Percentiles rank a stretch among this genome's conserved stretches.
Conservation (phyloP, 2,888 invertebrate genomes). For the Biston stratarius region DNA sequence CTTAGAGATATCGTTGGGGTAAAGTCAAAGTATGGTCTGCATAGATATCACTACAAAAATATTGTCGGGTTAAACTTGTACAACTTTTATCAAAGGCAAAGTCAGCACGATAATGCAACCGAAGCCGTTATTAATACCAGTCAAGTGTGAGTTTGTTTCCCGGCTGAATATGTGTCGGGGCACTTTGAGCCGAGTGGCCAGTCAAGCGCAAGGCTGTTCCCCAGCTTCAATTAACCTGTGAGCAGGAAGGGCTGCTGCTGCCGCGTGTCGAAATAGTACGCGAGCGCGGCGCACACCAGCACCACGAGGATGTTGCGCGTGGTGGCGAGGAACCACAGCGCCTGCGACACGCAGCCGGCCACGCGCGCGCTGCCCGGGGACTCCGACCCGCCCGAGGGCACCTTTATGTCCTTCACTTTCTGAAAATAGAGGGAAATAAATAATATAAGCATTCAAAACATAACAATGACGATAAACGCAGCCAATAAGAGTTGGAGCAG, state of each 20-base stretch:
- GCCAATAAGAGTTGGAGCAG: no score
- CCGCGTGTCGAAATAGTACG: slow-evolving; percentile 88
- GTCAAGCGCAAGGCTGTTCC: no score
- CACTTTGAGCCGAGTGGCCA: no score
- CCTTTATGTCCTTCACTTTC: slow-evolving; percentile 90
- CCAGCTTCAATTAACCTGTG: slow-evolving; percentile 77
- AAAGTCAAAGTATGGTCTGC: no score
- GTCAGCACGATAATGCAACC: background rate
- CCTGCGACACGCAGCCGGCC: slow-evolving; percentile 81
- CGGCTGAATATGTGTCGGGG: no score
- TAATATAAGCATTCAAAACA: background rate
- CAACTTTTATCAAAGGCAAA: no score
- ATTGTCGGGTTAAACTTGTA: no score
- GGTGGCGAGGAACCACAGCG: slow-evolving; percentile 91
- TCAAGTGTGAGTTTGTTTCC: no score
- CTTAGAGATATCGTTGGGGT: no score
- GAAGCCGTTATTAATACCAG: background rate
- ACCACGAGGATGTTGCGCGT: slow-evolving; percentile 92
- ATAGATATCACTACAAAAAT: no score
- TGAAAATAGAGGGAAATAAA: slow-evolving; percentile 73
- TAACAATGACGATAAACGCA: no score
- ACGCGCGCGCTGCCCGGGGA: slow-evolving; percentile 40
- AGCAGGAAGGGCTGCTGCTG: slow-evolving; percentile 88
- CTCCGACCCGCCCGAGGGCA: slow-evolving; percentile 47
- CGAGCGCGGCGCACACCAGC: slow-evolving; percentile 88